A percentile compares a stretch with the other conserved stretches of the same genome.
Conservation (phyloP, 2,888 invertebrate species). For the Dysmachus trigonus region DNA sequence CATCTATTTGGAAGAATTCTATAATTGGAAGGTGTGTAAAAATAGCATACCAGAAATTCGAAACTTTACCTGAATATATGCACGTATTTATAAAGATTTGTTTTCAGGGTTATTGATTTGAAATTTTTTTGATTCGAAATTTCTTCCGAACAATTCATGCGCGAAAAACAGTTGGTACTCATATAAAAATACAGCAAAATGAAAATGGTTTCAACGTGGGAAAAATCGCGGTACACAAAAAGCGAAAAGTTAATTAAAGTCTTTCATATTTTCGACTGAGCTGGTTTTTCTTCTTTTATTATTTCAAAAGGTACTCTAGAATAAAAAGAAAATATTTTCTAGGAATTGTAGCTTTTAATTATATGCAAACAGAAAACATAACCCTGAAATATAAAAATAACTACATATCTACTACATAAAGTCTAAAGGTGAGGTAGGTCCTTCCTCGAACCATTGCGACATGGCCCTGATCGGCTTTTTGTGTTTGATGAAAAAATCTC, state of each 20-base stretch:
- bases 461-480: background rate
- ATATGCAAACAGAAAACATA: too few species aligned
- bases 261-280: background rate
- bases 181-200: background rate
- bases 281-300: background rate
- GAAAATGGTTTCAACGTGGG: background rate
- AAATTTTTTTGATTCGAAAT: background rate
- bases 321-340: background rate
- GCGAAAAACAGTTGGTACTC: background rate
- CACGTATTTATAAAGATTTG: background rate
- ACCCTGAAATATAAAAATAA: too few species aligned
- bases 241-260: background rate
- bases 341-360: background rate
- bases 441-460: background rate
- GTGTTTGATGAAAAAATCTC: background rate
- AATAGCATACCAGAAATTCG: background rate
- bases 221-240: background rate
- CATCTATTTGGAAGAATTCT: background rate
- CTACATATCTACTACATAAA: background rate
- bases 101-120: too few species aligned
- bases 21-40: background rate
- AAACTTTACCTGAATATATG: background rate
- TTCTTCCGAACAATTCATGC: background rate
- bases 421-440: too few species aligned
- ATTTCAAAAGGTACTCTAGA: background rate